A percentile compares a stretch with the other conserved stretches of the same genome.
Evolutionary conservation across 1,140 invertebrate species (phyloP).

Genomic region (Hylyphantes graminicola): DNA sequence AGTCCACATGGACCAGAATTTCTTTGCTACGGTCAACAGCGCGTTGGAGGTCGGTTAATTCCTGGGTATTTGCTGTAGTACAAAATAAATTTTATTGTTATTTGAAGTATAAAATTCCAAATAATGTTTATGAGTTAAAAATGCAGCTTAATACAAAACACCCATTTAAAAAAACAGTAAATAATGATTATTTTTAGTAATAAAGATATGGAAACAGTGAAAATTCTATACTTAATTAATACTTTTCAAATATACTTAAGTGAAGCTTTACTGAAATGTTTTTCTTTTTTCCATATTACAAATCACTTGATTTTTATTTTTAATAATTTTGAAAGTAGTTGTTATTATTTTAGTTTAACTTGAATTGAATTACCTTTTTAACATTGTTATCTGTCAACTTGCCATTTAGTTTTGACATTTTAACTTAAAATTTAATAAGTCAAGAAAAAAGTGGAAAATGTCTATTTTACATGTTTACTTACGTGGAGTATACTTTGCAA

Average conservation of each 20-base stretch:
- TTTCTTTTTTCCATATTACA: no score
- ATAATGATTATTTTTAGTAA: background rate
- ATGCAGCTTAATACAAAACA: background rate
- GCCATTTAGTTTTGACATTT: no score
- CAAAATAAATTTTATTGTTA: constrained; percentile 3
- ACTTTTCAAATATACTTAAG: background rate
- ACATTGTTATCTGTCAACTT: no score
- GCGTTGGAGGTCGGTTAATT: constrained; percentile 75
- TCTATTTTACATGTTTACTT: constrained; percentile 60
- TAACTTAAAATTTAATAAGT: no score
- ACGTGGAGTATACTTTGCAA: constrained; percentile 78
- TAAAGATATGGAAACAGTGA: background rate
- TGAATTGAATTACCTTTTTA: no score
- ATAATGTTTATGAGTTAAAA: background rate
- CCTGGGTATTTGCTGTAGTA: constrained; percentile 72
- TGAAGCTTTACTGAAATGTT: background rate
- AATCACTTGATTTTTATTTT: no score
- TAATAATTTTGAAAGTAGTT: no score
- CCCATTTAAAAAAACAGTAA: background rate
- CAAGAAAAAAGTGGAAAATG: no score
- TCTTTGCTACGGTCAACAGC: constrained; percentile 85
- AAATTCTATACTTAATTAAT: background rate
- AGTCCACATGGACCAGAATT: constrained; percentile 91
- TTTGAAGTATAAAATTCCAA: background rate
- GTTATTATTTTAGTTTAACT: no score